A percentile compares a stretch with the other conserved stretches of the same genome.
Evolutionary conservation across 2,797 vertebrate species (phyloP).

Genomic region (Chaenodraco wilsoni): DNA sequence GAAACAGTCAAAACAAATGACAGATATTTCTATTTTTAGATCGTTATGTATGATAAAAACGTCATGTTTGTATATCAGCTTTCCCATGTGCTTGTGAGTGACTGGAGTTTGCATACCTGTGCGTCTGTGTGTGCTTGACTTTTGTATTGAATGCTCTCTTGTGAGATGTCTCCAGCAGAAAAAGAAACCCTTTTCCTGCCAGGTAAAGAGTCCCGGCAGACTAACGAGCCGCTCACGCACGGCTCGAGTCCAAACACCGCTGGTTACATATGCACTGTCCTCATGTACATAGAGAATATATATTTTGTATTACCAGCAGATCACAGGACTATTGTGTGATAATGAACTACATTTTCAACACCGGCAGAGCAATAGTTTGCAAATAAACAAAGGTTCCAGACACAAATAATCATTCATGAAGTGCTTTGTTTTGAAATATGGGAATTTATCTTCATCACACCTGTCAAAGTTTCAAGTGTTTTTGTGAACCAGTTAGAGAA

Average conservation of each 20-base stretch:
- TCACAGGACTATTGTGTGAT: conserved; percentile 46
- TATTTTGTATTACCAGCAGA: conserved; percentile 77
- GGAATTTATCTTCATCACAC: conserved; percentile 23
- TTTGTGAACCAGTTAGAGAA: conserved; percentile 9
- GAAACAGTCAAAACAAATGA: conserved; percentile 52
- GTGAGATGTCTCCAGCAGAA: conserved; percentile 35
- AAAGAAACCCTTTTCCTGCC: conserved; percentile 56
- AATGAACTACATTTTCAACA: conserved; percentile 45
- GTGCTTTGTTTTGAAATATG: conserved; percentile 18
- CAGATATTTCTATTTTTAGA: conserved; percentile 74
- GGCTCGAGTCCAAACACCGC: conserved; percentile 58
- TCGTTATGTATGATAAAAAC: conserved; percentile 57
- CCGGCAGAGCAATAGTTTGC: conserved; percentile 44
- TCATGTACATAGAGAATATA: conserved; percentile 83
- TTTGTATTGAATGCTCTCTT: conserved; percentile 50
- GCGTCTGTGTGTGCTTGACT: conserved; percentile 10
- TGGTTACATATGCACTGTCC: conserved; percentile 77
- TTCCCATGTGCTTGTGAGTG: conserved; percentile 29
- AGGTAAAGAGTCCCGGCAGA: conserved; percentile 57
- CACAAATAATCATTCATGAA: conserved; percentile 12
- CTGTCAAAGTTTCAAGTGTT: conserved; percentile 18
- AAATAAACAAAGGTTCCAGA: conserved; percentile 32
- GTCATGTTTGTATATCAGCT: conserved; percentile 47
- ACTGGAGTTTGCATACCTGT: conserved; percentile 19
- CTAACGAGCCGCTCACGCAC: conserved; percentile 39